Percentiles rank a stretch among this genome's conserved stretches.
Conservation (phyloP, 1,140 invertebrate species). For the Littorina saxatilis region DNA sequence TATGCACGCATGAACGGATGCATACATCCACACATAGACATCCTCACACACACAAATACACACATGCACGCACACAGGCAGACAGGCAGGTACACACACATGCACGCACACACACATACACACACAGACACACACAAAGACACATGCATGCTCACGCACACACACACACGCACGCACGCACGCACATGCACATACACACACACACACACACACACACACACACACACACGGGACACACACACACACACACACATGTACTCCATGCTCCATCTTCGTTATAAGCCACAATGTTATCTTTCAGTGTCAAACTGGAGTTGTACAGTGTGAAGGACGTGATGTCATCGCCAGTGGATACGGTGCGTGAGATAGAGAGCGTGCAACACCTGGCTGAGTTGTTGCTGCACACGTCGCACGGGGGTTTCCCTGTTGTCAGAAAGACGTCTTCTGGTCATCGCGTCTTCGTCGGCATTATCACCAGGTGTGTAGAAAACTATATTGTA, state of each 20-base stretch:
- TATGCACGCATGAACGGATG: background rate
- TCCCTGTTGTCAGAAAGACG: conserved; percentile 71
- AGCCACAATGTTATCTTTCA: too few species aligned
- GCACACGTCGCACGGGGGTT: conserved; percentile 74
- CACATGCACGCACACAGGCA: conserved; percentile 50
- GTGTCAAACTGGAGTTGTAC: conserved; percentile 75
- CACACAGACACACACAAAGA: background rate
- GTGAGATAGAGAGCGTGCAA: conserved; percentile 64
- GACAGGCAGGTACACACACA: conserved; percentile 46
- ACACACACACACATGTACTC: too few species aligned
- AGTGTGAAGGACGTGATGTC: conserved; percentile 73
- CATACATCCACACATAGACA: conserved; percentile 39
- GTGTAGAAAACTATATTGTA: background rate
- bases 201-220: too few species aligned
- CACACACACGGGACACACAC: too few species aligned
- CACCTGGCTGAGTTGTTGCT: conserved; percentile 68
- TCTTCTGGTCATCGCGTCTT: conserved; percentile 60
- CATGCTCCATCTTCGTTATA: too few species aligned
- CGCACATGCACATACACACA: too few species aligned
- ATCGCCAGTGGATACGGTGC: conserved; percentile 68
- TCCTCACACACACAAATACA: conserved; percentile 49
- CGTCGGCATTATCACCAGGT: conserved; percentile 75
- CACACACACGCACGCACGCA: background rate
- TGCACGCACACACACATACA: conserved; percentile 25
- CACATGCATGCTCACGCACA: background rate